Conservation (phyloP, 1,140 invertebrate species). For the Araneus ventricosus region DNA sequence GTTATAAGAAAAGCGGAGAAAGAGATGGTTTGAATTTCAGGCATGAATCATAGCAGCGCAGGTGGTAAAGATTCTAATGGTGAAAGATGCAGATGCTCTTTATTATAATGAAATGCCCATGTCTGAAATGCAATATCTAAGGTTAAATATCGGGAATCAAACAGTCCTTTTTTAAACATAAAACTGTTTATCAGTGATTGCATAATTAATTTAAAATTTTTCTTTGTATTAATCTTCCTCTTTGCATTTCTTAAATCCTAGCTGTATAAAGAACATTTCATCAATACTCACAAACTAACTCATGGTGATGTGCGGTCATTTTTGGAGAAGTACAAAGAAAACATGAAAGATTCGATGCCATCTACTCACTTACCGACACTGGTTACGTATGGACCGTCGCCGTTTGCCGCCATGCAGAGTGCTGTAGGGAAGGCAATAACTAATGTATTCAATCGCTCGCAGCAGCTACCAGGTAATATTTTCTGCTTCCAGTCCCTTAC, state of each 20-base stretch:
- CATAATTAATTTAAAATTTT: too few relatives aligned
- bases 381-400: conserved; percentile 82
- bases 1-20: too few relatives aligned
- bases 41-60: too few relatives aligned
- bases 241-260: conserved; percentile 78
- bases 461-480: conserved; percentile 78
- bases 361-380: conserved; percentile 31
- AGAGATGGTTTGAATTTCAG: too few relatives aligned
- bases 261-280: conserved; percentile 90
- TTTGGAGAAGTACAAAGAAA: conserved; percentile 84
- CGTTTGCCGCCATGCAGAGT: conserved; percentile 83
- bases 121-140: too few relatives aligned
- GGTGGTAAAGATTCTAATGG: too few relatives aligned
- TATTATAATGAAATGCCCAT: too few relatives aligned
- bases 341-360: conserved; percentile 4
- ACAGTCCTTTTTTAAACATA: too few relatives aligned
- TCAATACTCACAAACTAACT: conserved; percentile 88
- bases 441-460: conserved; percentile 82
- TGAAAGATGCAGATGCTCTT: too few relatives aligned
- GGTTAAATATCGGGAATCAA: too few relatives aligned
- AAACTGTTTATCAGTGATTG: too few relatives aligned
- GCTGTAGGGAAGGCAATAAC: conserved; percentile 81
- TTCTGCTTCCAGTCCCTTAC: not conserved
- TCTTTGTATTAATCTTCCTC: too few relatives aligned
- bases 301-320: conserved; percentile 89